Evolutionary conservation across 2,888 invertebrate genomes (phyloP), one percentile per base, ranked within the genome.

Genomic region (Anthoptus insignis): DNA sequence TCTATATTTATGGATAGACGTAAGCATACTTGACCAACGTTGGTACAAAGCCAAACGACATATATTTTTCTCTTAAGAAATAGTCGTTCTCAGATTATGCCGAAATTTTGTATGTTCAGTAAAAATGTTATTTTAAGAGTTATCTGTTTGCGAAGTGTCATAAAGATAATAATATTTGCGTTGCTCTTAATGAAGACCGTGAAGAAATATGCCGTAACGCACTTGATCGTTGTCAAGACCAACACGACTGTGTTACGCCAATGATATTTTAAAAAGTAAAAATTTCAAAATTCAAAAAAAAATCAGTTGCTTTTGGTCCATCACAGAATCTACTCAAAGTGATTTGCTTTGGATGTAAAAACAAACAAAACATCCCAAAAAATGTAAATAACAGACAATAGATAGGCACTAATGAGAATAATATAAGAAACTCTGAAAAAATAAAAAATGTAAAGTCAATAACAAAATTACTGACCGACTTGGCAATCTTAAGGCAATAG

Each of bases 151-250:
- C 52, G 9, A n/a, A 21, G 4, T 60, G 45, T 52, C 59, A 32
- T 60, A 53, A 54, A 61, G 61, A 61, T 61, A 61, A 47, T 45
- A 32, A 52, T 27, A 45, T 60, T 53, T 54, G 32, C 21, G 29
- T 42, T 60, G 39, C 29, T 39, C 60, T 32, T 45, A n/a, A 27
- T 50, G n/a, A 39, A n/a, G 29, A 50, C 59, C 27, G 13, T 42
- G 14, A 22, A 24, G 37, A 47, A 49, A 24, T 13, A 14, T 11
- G 2, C 42, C 24, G 29, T 49, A 21, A 34, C 22, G 11, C 45
- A 32, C 29, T 11, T 22, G 14, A n/a, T 32, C 14, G 37, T 37
- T n/a, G 34, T 37, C 37, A 53, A 34, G 13, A 3, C 39, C 22
- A 37, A 49, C 16, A 37, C n/a, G n/a, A n/a, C n/a, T n/a, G n/a